Base-by-base conservation (phyloP, 2,888 invertebrate species). In the Lissocephala sabroskyi region DNA sequence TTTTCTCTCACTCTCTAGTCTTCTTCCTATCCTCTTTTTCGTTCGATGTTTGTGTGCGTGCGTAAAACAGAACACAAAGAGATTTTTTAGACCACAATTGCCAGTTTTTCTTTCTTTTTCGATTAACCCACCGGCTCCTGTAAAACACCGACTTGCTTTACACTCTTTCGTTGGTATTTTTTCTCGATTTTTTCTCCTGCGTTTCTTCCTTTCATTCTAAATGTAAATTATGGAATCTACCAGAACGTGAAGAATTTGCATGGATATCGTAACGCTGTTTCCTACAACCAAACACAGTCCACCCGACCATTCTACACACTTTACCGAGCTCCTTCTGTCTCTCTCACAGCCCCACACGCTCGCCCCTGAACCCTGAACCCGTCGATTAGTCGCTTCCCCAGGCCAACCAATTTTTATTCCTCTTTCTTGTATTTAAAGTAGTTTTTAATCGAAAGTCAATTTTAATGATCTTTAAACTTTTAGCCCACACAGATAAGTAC, bases 161-260 rank as follows among this genome's bases (percentile, higher is more conserved):
- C n/a, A n/a, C n/a, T n/a, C n/a, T n/a, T n/a, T n/a, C n/a, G n/a
- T n/a, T n/a, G n/a, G n/a, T 23, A 23, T 23, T 23, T 23, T 35
- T 35, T 30, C 9, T 35, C 23, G 14, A 9, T 40, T 45, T 45
- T 9, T 45, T 29, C 14, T 16, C 32, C 11, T 36, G 23, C n/a
- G 23, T 35, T 35, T 14, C 4, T 1, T 10, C 17, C n/a, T 23
- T 2, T 56, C 60, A 47, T 59, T 70, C 55, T 63, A 59, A 60
- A 56, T 78, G 71, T 81, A 66, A 67, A 56, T 51, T 52, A 50
- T 62, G 49, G 56, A 62, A 59, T 60, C 43, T 35, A 16, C 37
- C 28, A 45, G 23, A 49, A 56, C 71, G 80, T 81, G 79, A 83
- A 82, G 67, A 81, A 83, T 81, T 83, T 82, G 82, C 82, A 82